Base-by-base conservation (phyloP, 2,888 invertebrate genomes). In the Acleris laterana region DNA sequence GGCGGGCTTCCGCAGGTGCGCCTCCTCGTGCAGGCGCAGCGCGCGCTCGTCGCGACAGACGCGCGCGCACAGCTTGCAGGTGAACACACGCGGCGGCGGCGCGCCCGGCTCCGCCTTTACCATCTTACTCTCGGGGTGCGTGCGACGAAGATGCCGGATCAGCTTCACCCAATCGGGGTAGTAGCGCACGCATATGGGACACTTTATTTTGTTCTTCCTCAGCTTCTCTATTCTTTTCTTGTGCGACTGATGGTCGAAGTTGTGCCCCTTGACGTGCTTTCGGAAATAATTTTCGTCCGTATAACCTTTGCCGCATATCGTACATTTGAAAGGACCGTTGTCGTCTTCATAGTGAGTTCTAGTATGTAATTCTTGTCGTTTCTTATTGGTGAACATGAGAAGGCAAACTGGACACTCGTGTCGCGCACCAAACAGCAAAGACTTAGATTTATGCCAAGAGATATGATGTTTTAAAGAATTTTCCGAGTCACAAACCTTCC, bases 261-360 rank as follows among this genome's bases (percentile, higher is more conserved):
- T 94, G 75, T 94, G 94, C 1, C 93, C 93, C 70, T 94, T 94
- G 3, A 92, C 73, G 62, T 94, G 94, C 6, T 85, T 85, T 48
- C 86, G 86, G 71, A 82, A 85, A 73, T 93, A 94, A 5, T 88
- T 87, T 66, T 94, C 93, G 42, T 93, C 93, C 3, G 88, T 94
- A 78, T 86, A 94, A 0, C 90, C 93, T 69, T 94, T 94, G 7
- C 90, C 90, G 71, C 94, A 94, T 1, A 93, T 79, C 3, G 79
- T 78, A 70, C 94, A 94, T 60, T 93, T 92, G 76, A 77, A 93
- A 0, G 94, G 93, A 0, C 90, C 93, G 28, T 93, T 90, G 0
- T 90, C 89, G 69, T 93, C 93, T 67, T 94, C 94, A 64, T 83
- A 89, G 69, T 94, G 94, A 0, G 87, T 81, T 57, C 93, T 80